Conservation (phyloP, 2,797 vertebrate genomes). For the Alcedo quadribrachys region DNA sequence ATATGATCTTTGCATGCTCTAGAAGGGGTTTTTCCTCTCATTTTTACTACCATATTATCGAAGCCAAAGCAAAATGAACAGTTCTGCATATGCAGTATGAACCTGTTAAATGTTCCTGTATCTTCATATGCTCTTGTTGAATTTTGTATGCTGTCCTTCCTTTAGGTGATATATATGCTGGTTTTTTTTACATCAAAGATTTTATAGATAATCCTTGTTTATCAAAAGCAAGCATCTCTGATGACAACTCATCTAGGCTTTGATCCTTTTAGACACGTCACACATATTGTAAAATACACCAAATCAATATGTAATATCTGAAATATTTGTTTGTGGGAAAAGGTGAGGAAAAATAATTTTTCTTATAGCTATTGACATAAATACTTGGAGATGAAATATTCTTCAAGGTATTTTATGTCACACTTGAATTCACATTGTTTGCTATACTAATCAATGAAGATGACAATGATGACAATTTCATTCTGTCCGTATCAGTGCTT, state of each 20-base stretch:
- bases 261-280: neutral
- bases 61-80: neutral
- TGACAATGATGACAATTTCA: slow-evolving; percentile 24
- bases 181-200: neutral
- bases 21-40: neutral
- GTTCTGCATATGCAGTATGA: neutral
- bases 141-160: neutral
- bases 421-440: slow-evolving; percentile 49
- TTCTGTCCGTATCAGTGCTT: slow-evolving; percentile 45
- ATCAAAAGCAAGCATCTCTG: neutral
- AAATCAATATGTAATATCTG: slow-evolving; percentile 51
- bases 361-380: slow-evolving; percentile 29
- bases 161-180: neutral
- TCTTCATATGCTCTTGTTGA: neutral
- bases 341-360: slow-evolving; percentile 47
- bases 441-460: slow-evolving; percentile 67
- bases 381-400: slow-evolving; percentile 40
- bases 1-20: neutral
- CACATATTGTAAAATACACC: slow-evolving; percentile 24
- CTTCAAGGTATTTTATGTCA: slow-evolving; percentile 40
- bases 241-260: slow-evolving; percentile 39
- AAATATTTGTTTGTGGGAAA: slow-evolving; percentile 28
- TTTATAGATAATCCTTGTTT: slow-evolving; percentile 10
- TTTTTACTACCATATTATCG: neutral
- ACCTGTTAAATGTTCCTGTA: neutral